Evolutionary conservation across 1,140 invertebrate species (phyloP), one percentile per base, ranked within the genome.

Genomic region (Drosophila auraria): DNA sequence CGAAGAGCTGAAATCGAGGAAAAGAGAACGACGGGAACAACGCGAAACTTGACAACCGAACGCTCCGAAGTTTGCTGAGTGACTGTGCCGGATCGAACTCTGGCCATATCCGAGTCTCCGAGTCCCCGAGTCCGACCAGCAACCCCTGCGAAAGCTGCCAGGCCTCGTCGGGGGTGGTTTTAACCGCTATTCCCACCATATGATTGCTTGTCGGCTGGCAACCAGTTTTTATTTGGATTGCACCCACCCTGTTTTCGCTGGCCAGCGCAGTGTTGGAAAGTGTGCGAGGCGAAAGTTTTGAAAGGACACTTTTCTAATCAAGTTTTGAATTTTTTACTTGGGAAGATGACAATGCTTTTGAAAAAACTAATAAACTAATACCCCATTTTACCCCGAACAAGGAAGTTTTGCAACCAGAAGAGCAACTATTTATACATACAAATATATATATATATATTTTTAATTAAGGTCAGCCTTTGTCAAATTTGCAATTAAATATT

Each of bases 51-150:
- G 75, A 84, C 83, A 79, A 91, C 91, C 87, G 91, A 63, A 78
- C 87, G 91, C 82, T 84, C 68, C 82, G 77, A 92, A 92, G 79
- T 86, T 89, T 82, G 72, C 84, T 84, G 71, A 73, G 49, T 74
- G 68, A 83, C 80, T 91, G 91, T 87, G 89, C 91, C 82, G 84
- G 68, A 50, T 38, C 51, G 25, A 44, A 20, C 23, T 33, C 8
- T 12, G 15, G 8, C 49, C 23, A 57, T 15, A 42, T 42, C 14
- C 40, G 12, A 23, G 20, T 49, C 11, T 9, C 11, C 6, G 38
- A 23, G n/a, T 40, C 15, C 47, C 20, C 47, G 15, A 25, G 17
- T 25, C 15, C 44, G 14, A 60, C 50, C 49, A 64, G 30, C 76
- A 81, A 90, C 84, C 82, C 86, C 69, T 75, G 71, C 47, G 59